Percentiles rank a stretch among this genome's conserved stretches.
These are phyloP conservation scores for Gnathonemus echidnorhynchus DNA, from an alignment of 2,113 vertebrate species.

Conservation along the genomic window DNA sequence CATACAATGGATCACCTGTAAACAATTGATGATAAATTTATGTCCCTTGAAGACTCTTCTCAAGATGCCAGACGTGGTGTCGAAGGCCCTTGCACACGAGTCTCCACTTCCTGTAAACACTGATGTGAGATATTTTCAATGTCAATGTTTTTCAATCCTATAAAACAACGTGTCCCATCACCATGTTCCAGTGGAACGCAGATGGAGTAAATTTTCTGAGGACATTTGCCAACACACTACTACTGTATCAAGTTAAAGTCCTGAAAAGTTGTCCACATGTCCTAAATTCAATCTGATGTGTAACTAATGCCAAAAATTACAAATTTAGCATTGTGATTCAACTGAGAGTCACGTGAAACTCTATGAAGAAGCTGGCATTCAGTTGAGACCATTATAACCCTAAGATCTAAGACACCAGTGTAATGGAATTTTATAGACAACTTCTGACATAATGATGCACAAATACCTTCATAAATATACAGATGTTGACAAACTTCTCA, in stretches of 20 bases:
- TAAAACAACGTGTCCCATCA: not conserved
- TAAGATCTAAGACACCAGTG: not conserved
- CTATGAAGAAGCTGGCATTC: not conserved
- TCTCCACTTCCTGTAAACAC: constrained; percentile 75
- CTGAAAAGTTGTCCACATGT: not conserved
- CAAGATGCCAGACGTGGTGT: constrained; percentile 58
- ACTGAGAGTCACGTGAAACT: not conserved
- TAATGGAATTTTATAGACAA: not conserved
- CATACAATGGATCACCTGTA: constrained; percentile 56
- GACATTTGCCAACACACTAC: not conserved
- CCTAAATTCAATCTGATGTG: not conserved
- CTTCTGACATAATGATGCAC: not conserved
- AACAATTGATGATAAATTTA: constrained; percentile 68
- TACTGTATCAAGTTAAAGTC: not conserved
- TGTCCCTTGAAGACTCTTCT: constrained; percentile 70
- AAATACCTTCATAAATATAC: not conserved
- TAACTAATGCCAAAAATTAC: not conserved
- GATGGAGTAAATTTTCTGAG: not conserved
- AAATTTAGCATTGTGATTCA: not conserved
- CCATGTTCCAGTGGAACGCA: not conserved
- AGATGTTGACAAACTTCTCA: not conserved
- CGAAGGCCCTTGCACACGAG: constrained; percentile 67
- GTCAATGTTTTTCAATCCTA: not conserved
- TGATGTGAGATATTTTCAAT: constrained; percentile 29
- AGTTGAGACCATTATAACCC: not conserved